phyloP scores from a whole-genome alignment of 1,140 invertebrate species.

The Atta colombica region DNA sequence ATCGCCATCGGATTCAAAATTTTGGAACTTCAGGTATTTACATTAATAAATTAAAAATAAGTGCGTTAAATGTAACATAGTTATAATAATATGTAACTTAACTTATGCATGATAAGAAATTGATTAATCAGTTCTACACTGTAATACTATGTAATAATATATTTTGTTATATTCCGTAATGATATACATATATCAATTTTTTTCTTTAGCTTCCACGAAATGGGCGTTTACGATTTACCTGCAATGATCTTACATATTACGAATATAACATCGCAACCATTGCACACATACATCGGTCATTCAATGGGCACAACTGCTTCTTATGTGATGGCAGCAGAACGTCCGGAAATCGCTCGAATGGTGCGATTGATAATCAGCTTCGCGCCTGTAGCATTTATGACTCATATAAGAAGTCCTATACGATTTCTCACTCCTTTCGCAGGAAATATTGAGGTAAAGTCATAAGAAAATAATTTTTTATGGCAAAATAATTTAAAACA shows the following conservation, averaged over 20 bases:
- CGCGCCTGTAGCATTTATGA: slow-evolving; percentile 92
- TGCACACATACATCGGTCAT: slow-evolving; percentile 87
- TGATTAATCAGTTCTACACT: neutral
- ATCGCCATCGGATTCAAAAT: slow-evolving; percentile 22
- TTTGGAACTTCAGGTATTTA: slow-evolving; percentile 73
- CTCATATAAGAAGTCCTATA: slow-evolving; percentile 90
- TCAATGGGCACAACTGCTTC: slow-evolving; percentile 89
- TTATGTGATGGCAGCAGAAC: slow-evolving; percentile 88
- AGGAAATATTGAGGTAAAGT: slow-evolving; percentile 83
- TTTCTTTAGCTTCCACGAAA: slow-evolving; percentile 84
- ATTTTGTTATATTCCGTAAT: slow-evolving; percentile 1
- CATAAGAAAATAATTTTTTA: slow-evolving; percentile 65
- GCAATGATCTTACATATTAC: slow-evolving; percentile 87
- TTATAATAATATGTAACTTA: too few relatives aligned
- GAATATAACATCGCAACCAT: slow-evolving; percentile 60
- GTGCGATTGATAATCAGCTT: slow-evolving; percentile 89
- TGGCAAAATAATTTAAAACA: neutral
- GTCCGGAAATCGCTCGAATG: slow-evolving; percentile 85
- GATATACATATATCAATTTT: neutral
- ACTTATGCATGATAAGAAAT: too few relatives aligned
- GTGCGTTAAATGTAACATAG: neutral
- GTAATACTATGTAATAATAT: neutral
- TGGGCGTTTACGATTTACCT: slow-evolving; percentile 88
- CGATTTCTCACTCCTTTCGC: slow-evolving; percentile 88
- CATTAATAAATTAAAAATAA: neutral